Evolutionary conservation across 2,888 invertebrate species (phyloP), one percentile per base, ranked within the genome.

Genomic region (Chalcis sispes): DNA sequence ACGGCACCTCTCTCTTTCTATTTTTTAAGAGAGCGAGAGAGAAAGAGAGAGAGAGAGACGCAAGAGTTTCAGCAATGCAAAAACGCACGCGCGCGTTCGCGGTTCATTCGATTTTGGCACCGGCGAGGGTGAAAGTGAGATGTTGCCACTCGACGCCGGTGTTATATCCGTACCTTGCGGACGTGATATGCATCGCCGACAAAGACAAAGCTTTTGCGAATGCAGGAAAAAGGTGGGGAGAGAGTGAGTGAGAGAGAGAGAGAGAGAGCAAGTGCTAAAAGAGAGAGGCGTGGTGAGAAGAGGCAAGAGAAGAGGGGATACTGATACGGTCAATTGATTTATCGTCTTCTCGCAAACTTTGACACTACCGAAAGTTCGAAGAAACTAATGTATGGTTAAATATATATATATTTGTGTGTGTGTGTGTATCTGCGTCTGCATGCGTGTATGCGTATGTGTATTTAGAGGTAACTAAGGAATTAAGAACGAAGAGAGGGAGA

Each of bases 281-380:
- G n/a, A n/a, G n/a, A n/a, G n/a, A n/a, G n/a, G n/a, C n/a, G n/a
- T n/a, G n/a, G n/a, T n/a, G n/a, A n/a, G n/a, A n/a, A n/a, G n/a
- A n/a, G n/a, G n/a, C n/a, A n/a, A n/a, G n/a, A n/a, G n/a, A n/a
- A n/a, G n/a, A n/a, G n/a, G n/a, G n/a, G n/a, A n/a, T n/a, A n/a
- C n/a, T n/a, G n/a, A n/a, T n/a, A n/a, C n/a, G 10, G 48, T 29
- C 29, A 50, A 64, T 64, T 64, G 64, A 64, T 64, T 48, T 64
- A 64, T 64, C 64, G 64, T 27, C 18, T 29, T 29, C 29, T 13
- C 29, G 48, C 29, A 8, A 27, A 32, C n/a, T 64, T 32, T 64
- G 64, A 64, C 64, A 50, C 18, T 64, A 32, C 48, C 23, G 50
- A 64, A 64, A 64, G n/a, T 64, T 64, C 3, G 27, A 15, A 13